Base-by-base conservation (phyloP, 2,797 vertebrate species). In the Coccyzus lansbergi region DNA sequence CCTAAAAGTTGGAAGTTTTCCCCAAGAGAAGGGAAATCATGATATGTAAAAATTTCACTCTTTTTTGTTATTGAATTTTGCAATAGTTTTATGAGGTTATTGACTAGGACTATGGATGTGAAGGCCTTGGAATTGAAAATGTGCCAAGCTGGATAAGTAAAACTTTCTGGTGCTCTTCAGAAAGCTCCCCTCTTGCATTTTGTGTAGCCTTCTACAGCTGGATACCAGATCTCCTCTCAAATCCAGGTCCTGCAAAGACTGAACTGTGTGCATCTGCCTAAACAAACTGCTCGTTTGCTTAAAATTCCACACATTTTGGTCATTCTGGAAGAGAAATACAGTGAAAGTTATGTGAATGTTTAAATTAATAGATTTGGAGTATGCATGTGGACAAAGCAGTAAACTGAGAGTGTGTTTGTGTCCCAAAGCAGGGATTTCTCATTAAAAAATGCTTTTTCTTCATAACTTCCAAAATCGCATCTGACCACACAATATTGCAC, bases 71-170 rank as follows among this genome's bases (percentile, higher is more conserved):
- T 79, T 76, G 31, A 72, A 31, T 93, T 92, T 94, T 84, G 14
- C 85, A 98, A 96, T 62, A 97, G 97, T 71, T 98, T 98, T 22
- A 98, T 98, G 97, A 97, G 96, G 40, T 97, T 97, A 2, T 92
- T 98, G 12, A 97, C 98, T 95, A 97, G 92, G n/a, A n/a, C 78
- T 88, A 70, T 97, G 97, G 96, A 98, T 78, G 98, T 98, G 88
- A 97, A 96, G 58, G 97, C 97, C 26, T 92, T 98, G 48, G 96
- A 98, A 95, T 78, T 98, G 79, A 97, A 98, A 96, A 97, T 98
- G 70, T 97, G 96, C 81, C 97, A 98, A 97, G 96, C 95, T 25
- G 98, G 95, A 97, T 98, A 97, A 94, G 28, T 31, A 69, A 52
- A 38, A 7, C 19, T 42, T 46, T 77, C 40, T 83, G 4, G 4